A percentile compares a stretch with the other conserved stretches of the same genome.
Evolutionary conservation across 2,888 invertebrate genomes (phyloP).

Genomic region (Hydrotaea diabolus): DNA sequence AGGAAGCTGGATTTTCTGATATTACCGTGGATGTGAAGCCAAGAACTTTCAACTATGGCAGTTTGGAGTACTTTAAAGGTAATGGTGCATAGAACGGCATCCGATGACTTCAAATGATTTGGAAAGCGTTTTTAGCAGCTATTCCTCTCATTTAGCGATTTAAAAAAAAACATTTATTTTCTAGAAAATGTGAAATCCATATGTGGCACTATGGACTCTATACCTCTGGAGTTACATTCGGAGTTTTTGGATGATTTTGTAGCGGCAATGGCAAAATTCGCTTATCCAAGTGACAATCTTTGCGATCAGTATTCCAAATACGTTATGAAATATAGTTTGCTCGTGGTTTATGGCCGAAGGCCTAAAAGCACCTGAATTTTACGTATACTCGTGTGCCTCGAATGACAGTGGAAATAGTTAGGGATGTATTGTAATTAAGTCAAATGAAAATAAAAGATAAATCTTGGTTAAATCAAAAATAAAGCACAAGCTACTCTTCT

Average conservation of each 20-base stretch:
- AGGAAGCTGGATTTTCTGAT: constrained; percentile 63
- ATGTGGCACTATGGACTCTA: background rate
- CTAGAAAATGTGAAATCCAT: background rate
- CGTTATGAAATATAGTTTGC: background rate
- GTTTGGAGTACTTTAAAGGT: constrained; percentile 65
- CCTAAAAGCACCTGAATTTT: background rate
- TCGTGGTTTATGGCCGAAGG: background rate
- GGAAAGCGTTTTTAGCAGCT: too few relatives aligned
- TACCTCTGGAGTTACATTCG: background rate
- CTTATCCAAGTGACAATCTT: background rate
- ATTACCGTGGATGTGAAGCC: constrained; percentile 60
- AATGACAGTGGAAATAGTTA: too few relatives aligned
- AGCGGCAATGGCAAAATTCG: background rate
- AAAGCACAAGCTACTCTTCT: too few relatives aligned
- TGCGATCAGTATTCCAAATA: background rate
- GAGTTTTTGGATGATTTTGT: constrained; percentile 13
- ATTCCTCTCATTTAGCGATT: too few relatives aligned
- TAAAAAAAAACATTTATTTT: background rate
- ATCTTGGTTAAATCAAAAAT: too few relatives aligned
- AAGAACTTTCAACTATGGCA: constrained; percentile 62
- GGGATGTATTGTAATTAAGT: too few relatives aligned
- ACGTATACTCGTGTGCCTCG: too few relatives aligned
- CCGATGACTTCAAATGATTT: background rate
- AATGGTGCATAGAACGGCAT: background rate
- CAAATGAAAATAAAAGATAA: too few relatives aligned